Percentiles rank a stretch among this genome's conserved stretches.
Conservation (phyloP, 2,888 invertebrate genomes). For the Torymus auratus region DNA sequence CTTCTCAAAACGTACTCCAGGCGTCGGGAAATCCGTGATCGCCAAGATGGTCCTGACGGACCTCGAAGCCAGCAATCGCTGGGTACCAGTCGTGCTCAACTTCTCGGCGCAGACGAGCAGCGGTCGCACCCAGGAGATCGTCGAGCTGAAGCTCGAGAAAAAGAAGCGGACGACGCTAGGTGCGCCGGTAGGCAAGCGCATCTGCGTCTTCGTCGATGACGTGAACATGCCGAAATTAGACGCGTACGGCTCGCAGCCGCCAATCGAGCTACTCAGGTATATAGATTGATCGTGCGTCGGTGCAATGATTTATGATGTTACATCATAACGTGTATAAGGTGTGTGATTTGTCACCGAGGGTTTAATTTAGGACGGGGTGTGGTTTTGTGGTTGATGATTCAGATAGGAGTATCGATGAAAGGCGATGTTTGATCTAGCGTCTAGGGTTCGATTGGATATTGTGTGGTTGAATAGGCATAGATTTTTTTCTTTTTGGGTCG, state of each 20-base stretch:
- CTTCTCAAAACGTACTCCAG: constrained; percentile 73
- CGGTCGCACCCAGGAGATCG: constrained; percentile 88
- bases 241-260: constrained; percentile 93
- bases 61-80: constrained; percentile 80
- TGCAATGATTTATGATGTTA: too few relatives aligned
- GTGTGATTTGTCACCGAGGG: too few relatives aligned
- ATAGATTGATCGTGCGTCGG: background rate
- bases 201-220: constrained; percentile 93
- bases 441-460: too few relatives aligned
- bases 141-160: constrained; percentile 91
- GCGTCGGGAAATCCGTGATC: constrained; percentile 93
- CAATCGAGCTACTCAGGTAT: constrained; percentile 90
- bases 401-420: too few relatives aligned
- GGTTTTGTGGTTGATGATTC: too few relatives aligned
- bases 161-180: constrained; percentile 88
- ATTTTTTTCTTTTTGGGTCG: too few relatives aligned
- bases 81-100: constrained; percentile 88
- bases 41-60: constrained; percentile 85
- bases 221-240: constrained; percentile 94
- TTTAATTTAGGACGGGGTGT: too few relatives aligned
- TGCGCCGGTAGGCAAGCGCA: constrained; percentile 88
- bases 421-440: too few relatives aligned
- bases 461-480: too few relatives aligned
- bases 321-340: too few relatives aligned
- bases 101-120: constrained; percentile 96